Evolutionary conservation across 2,888 invertebrate species (phyloP).

Genomic region (Leucania comma): DNA sequence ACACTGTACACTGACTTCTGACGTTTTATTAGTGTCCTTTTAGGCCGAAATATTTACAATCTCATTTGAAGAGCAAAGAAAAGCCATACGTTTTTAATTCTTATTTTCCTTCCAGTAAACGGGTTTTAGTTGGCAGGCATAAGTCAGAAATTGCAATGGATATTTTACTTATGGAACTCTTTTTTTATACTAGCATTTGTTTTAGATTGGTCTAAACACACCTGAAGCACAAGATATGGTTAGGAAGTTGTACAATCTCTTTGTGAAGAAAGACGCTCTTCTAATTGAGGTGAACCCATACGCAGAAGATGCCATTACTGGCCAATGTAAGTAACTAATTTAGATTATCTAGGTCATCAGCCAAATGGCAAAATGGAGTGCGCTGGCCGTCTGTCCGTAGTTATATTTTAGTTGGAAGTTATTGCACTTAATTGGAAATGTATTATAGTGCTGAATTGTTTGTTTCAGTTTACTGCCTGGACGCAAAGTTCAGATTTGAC

Average conservation of each 20-base stretch:
- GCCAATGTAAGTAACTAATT: constrained; percentile 91
- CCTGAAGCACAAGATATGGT: constrained; percentile 94
- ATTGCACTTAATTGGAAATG: no score
- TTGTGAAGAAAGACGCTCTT: constrained; percentile 96
- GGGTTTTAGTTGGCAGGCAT: not conserved
- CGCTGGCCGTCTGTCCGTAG: no score
- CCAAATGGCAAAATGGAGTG: no score
- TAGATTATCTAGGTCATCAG: not conserved
- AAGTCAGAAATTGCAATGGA: not conserved
- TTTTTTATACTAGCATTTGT: constrained; percentile 31
- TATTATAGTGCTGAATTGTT: not conserved
- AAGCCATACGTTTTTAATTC: no score
- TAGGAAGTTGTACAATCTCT: constrained; percentile 95
- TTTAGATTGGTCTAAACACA: constrained; percentile 93
- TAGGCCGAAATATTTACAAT: no score
- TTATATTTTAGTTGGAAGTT: no score
- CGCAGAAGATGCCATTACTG: constrained; percentile 95
- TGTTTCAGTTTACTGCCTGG: constrained; percentile 95
- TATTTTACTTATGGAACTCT: not conserved
- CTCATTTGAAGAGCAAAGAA: no score
- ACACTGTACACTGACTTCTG: no score
- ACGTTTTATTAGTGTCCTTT: no score
- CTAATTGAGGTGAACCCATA: constrained; percentile 98
- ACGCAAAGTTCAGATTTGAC: constrained; percentile 98
- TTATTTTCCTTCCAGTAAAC: constrained; percentile 1